Evolutionary conservation across 1,140 invertebrate species (phyloP).

Genomic region (Wiebesia pumilae): DNA sequence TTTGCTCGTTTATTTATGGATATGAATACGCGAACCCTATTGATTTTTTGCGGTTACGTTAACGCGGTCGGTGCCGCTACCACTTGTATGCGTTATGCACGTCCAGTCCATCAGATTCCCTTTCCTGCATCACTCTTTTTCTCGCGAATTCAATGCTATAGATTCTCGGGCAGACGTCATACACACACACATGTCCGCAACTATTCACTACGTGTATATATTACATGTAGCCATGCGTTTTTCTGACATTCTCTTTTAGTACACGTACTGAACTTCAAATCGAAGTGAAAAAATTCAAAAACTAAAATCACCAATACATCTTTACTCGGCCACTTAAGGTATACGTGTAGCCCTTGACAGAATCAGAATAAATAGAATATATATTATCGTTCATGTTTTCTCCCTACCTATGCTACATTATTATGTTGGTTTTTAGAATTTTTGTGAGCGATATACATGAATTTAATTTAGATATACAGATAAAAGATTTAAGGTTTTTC

Average conservation of each 20-base stretch:
- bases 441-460: not conserved
- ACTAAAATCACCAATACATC: not conserved
- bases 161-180: conserved; percentile 6
- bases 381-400: too few relatives aligned
- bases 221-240: not conserved
- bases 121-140: conserved; percentile 18
- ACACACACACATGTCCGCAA: not conserved
- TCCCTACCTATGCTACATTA: not conserved
- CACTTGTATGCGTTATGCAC: conserved; percentile 34
- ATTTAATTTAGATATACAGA: not conserved
- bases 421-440: not conserved
- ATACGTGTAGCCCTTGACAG: not conserved
- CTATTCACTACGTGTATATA: not conserved
- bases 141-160: not conserved
- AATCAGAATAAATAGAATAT: not conserved
- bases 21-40: conserved; percentile 57
- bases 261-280: not conserved
- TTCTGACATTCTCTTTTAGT: not conserved
- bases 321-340: not conserved
- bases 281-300: too few relatives aligned
- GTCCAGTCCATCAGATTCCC: conserved; percentile 48
- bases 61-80: conserved; percentile 41
- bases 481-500: not conserved
- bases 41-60: conserved; percentile 62
- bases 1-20: conserved; percentile 66